These are phyloP conservation scores for Microhierax caerulescens DNA, from an alignment of 2,797 vertebrate species.

Conservation along the genomic window DNA sequence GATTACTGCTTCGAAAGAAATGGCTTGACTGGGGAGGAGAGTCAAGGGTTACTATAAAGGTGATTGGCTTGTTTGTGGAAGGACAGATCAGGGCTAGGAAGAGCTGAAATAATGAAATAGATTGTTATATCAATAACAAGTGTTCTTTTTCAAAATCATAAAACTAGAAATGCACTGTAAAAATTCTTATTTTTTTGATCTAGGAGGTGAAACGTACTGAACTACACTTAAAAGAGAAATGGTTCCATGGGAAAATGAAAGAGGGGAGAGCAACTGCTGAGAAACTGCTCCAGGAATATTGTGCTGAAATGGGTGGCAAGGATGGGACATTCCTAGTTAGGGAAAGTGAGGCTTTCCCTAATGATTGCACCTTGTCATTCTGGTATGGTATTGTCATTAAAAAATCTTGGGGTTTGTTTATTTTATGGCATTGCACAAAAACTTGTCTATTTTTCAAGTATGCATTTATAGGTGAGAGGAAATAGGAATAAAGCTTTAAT, in stretches of 20 bases:
- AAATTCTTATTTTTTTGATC: not conserved
- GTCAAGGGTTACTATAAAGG: not conserved
- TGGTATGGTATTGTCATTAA: slow-evolving; percentile 77
- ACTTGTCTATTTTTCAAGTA: not conserved
- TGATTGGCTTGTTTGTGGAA: not conserved
- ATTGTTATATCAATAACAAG: not conserved
- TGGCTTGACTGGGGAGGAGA: not conserved
- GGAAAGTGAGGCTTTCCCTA: slow-evolving; percentile 84
- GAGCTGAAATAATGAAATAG: not conserved
- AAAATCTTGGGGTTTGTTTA: not conserved
- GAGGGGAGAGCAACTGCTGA: slow-evolving; percentile 88
- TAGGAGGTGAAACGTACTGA: slow-evolving; percentile 77
- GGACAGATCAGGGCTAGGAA: not conserved
- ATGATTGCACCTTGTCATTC: slow-evolving; percentile 91
- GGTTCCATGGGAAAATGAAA: slow-evolving; percentile 90
- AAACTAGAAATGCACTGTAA: not conserved
- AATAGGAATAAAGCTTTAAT: not conserved
- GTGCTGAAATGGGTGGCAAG: slow-evolving; percentile 83
- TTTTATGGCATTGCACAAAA: not conserved
- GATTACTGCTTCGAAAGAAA: not conserved
- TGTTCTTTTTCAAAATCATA: not conserved
- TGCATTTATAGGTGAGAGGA: not conserved
- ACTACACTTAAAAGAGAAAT: slow-evolving; percentile 85
- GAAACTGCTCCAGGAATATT: slow-evolving; percentile 88
- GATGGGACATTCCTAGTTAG: slow-evolving; percentile 94